phyloP scores from a whole-genome alignment of 1,140 invertebrate genomes.

The Trachymyrmex cornetzi region DNA sequence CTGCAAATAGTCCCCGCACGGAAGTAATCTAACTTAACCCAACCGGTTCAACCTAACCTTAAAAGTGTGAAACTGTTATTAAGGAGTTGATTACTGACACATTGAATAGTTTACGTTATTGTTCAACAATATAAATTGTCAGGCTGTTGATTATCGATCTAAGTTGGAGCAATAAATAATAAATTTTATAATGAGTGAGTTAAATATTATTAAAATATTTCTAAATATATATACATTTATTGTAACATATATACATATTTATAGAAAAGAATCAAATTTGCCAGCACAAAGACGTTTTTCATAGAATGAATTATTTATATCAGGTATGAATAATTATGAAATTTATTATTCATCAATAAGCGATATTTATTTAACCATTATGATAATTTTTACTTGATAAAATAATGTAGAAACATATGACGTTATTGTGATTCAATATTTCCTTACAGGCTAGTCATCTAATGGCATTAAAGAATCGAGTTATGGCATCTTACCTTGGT shows the following conservation, averaged over 20 bases:
- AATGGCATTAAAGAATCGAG: constrained; percentile 76
- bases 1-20: neutral
- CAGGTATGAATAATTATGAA: constrained; percentile 77
- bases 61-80: neutral
- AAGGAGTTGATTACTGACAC: neutral
- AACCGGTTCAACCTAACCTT: neutral
- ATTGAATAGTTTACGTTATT: neutral
- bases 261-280: constrained; percentile 77
- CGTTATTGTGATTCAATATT: constrained; percentile 38
- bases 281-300: constrained; percentile 84
- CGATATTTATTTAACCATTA: neutral
- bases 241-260: neutral
- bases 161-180: neutral
- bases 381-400: neutral
- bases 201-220: constrained; percentile 2
- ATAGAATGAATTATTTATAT: constrained; percentile 85
- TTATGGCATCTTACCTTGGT: constrained; percentile 80
- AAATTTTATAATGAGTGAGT: constrained; percentile 28
- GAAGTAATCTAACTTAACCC: neutral
- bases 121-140: neutral
- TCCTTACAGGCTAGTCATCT: constrained; percentile 80
- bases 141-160: neutral
- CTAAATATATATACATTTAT: neutral
- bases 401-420: neutral
- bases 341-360: constrained; percentile 22